Evolutionary conservation across 2,888 invertebrate species (phyloP), one percentile per base, ranked within the genome.

Genomic region (Microplitis manilae): DNA sequence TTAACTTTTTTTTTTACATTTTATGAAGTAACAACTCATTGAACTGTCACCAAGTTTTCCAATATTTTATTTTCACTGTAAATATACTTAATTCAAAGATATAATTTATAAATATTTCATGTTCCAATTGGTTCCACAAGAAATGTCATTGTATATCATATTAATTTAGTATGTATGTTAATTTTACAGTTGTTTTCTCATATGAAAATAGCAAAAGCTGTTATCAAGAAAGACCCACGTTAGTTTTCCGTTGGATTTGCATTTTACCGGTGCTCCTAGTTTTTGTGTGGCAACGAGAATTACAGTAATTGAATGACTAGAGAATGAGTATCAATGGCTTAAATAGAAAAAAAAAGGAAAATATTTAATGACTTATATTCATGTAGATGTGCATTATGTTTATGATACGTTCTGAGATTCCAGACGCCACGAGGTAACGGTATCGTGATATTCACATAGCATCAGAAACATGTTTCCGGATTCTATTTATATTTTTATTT

Each of bases 361-460:
- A 67, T 30, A 20, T n/a, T 67, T 67, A 13, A 40, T 68, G 40
- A 17, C 40, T 40, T n/a, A 68, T 15, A 40, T 68, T 68, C 39
- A 15, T 17, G 41, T 68, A 39, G 9, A 68, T 68, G 15, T 68
- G 41, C 15, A 17, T 40, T 40, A 68, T 40, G 68, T 40, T 40
- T 68, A 68, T 68, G 68, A 62, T 62, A 62, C 17, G 40, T 40
- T 40, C 17, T 68, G 68, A 68, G 38, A 68, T 60, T 62, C 61
- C 61, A 40, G 9, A 39, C 38, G 61, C 17, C 13, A 72, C 61
- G n/a, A 38, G 62, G 38, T 72, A 72, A 72, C 72, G 72, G 72
- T 72, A 13, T 62, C 20, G 40, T 40, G 72, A 40, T 40, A 72
- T 72, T 72, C 40, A 64, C 72, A 72, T 64, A 61, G 20, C 15